A percentile compares a stretch with the other conserved stretches of the same genome.
Evolutionary conservation across 2,113 vertebrate species (phyloP).

Genomic region (Caranx melampygus): DNA sequence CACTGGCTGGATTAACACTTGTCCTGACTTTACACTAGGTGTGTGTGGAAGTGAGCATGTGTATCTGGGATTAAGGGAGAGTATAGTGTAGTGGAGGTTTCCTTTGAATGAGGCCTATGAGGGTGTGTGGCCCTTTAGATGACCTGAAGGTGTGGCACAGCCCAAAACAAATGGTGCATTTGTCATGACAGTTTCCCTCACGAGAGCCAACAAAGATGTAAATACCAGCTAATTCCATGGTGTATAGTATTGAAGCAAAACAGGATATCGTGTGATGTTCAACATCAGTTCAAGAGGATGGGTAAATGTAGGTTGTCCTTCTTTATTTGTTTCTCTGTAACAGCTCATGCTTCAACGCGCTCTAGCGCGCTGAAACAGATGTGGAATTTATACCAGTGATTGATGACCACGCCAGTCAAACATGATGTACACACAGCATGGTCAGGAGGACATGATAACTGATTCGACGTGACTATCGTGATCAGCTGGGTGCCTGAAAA

Average conservation of each 20-base stretch:
- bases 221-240: not conserved
- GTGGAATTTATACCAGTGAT: not conserved
- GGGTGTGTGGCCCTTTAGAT: not conserved
- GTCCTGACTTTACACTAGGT: conserved; percentile 27
- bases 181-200: not conserved
- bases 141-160: not conserved
- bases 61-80: conserved; percentile 26
- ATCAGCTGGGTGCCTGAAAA: not conserved
- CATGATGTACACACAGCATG: not conserved
- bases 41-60: conserved; percentile 17
- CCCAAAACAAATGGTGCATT: conserved; percentile 4
- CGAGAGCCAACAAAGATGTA: not conserved
- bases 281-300: no score
- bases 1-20: conserved; percentile 59
- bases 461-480: not conserved
- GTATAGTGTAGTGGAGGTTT: not conserved
- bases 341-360: not conserved
- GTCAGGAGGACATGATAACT: not conserved
- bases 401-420: not conserved
- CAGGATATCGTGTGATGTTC: no score
- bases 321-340: not conserved
- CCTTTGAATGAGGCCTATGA: conserved; percentile 3
- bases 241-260: no score
- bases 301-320: not conserved
- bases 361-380: not conserved